Evolutionary conservation across 2,888 invertebrate species (phyloP).

Genomic region (Meghimatium bilineatum): DNA sequence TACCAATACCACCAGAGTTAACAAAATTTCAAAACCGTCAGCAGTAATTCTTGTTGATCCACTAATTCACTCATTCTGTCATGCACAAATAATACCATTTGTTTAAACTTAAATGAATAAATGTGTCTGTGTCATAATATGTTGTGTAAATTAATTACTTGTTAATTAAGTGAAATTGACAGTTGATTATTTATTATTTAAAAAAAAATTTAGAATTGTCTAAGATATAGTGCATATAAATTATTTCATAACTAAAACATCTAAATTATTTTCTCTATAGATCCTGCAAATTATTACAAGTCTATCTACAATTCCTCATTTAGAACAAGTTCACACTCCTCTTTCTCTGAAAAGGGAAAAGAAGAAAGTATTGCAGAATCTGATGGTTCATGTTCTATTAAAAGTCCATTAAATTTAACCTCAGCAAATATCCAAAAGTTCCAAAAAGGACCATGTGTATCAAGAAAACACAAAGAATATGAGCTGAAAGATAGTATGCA

Average conservation of each 20-base stretch:
- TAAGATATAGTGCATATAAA: no score
- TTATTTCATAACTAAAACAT: not conserved
- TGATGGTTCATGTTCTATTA: not conserved
- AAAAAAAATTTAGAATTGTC: no score
- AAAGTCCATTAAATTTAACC: not conserved
- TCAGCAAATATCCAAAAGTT: not conserved
- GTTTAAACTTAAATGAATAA: no score
- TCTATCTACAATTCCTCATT: slow-evolving; percentile 36
- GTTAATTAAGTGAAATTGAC: no score
- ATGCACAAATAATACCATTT: no score
- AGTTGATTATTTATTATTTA: no score
- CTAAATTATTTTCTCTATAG: not conserved
- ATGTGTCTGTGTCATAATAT: no score
- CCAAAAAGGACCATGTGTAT: not conserved
- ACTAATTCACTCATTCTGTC: no score
- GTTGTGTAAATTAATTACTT: no score
- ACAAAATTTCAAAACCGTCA: no score
- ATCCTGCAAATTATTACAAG: slow-evolving; percentile 43
- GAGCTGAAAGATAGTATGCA: not conserved
- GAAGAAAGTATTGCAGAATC: not conserved
- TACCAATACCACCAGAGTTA: no score
- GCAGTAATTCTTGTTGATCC: no score
- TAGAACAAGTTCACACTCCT: not conserved
- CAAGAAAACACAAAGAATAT: not conserved
- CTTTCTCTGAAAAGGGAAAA: not conserved